Evolutionary conservation across 2,888 invertebrate species (phyloP), one percentile per base, ranked within the genome.

Genomic region (Lysandra bellargus): DNA sequence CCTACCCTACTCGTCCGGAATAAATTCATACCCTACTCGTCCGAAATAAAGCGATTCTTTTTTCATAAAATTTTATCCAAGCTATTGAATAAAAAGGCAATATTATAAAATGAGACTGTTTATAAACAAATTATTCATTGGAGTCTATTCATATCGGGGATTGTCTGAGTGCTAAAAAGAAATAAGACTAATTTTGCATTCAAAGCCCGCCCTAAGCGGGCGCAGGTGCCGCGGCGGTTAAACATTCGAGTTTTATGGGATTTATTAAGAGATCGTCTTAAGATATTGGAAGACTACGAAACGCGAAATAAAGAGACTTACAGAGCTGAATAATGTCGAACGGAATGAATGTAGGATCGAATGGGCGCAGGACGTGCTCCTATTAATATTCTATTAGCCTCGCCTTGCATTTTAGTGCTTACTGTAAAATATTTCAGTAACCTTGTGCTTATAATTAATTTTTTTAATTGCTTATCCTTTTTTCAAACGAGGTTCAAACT

Each of bases 101-200:
- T 64, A 64, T 64, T 7, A 17, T 7, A 53, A 57, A 57, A 53
- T 76, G 33, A 44, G 53, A 57, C 83, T 84, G 84, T 87, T 88
- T 87, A 89, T 87, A 89, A 89, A 85, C 88, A 89, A 90, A 90
- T 91, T 90, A 90, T 89, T 87, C 86, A 88, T 91, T 88, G 87
- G 89, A 89, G 90, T 91, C 89, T 88, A 91, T 92, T 90, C 89
- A 89, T 88, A 90, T 90, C 88, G 87, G 87, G 87, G 88, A 90
- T 87, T 87, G 88, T 85, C 85, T 92, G 92, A 93, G 92, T 93
- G 93, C 91, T 92, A 90, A 92, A 94, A 93, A 93, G 93, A 93
- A 93, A 93, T 93, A 93, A 91, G 91, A 88, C 91, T 91, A 90
- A 93, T 93, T 93, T 91, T 89, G 89, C 91, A 94, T 94, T 94